phyloP scores from a whole-genome alignment of 2,888 invertebrate species.

The Hoplodrina blanda region DNA sequence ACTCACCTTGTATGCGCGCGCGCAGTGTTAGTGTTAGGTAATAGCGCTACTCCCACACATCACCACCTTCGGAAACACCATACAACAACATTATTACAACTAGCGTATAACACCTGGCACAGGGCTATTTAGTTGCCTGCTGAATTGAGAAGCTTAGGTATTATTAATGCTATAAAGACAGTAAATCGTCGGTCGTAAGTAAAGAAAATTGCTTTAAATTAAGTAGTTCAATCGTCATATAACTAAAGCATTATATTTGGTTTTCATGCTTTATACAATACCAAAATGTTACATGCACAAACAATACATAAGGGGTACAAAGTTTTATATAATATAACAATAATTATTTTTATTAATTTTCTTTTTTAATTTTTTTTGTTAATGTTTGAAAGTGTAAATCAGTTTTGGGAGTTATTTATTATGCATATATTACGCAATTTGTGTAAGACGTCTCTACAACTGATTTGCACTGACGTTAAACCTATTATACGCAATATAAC shows the following conservation, averaged over 20 bases:
- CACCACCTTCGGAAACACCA: slow-evolving; percentile 87
- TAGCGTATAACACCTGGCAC: not conserved
- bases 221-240: slow-evolving; percentile 17
- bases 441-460: not conserved
- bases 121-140: slow-evolving; percentile 1
- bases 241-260: slow-evolving; percentile 32
- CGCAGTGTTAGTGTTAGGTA: slow-evolving; percentile 82
- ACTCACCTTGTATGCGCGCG: slow-evolving; percentile 82
- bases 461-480: not conserved
- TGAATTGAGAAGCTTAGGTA: slow-evolving; percentile 21
- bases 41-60: slow-evolving; percentile 80
- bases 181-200: no score
- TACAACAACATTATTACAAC: slow-evolving; percentile 59
- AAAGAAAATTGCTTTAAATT: slow-evolving; percentile 7
- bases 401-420: not conserved
- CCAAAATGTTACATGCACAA: slow-evolving; percentile 42
- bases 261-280: slow-evolving; percentile 41
- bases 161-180: no score
- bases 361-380: no score
- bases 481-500: not conserved
- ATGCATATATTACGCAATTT: not conserved
- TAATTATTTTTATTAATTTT: not conserved
- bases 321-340: not conserved
- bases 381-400: not conserved
- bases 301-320: not conserved